A percentile compares a stretch with the other conserved stretches of the same genome.
Evolutionary conservation across 2,113 vertebrate genomes (phyloP).

Genomic region (Cephalopterus ornatus): DNA sequence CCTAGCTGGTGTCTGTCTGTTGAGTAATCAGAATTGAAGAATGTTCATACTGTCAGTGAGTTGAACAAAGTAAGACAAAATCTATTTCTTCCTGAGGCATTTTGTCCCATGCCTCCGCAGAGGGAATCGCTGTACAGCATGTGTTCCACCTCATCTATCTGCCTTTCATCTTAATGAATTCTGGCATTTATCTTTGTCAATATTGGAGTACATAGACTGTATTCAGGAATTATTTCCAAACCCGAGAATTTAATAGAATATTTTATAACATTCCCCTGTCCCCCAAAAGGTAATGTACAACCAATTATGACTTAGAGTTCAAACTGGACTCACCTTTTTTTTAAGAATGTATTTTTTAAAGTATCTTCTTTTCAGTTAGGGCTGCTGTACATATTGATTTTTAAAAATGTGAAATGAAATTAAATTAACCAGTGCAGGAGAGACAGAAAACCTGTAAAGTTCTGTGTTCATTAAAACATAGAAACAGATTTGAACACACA

Average conservation of each 20-base stretch:
- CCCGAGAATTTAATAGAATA: not conserved
- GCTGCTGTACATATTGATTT: not conserved
- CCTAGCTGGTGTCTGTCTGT: not conserved
- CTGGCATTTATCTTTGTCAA: not conserved
- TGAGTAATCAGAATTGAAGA: not conserved
- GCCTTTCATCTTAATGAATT: not conserved
- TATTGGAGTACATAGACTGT: not conserved
- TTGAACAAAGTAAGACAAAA: not conserved
- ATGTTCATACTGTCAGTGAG: not conserved
- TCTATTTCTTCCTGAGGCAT: not conserved
- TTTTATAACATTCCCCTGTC: not conserved
- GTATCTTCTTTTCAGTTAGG: not conserved
- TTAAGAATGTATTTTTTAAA: not conserved
- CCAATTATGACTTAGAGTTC: not conserved
- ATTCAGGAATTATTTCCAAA: not conserved
- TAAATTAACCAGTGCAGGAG: not conserved
- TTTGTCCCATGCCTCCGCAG: not conserved
- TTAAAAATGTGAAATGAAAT: not conserved
- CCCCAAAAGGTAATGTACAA: not conserved
- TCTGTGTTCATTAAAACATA: not conserved
- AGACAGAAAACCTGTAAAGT: not conserved
- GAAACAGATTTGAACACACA: not conserved
- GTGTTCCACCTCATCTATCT: not conserved
- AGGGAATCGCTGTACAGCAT: not conserved
- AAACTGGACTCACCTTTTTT: not conserved